Base-by-base conservation (phyloP, 1,140 invertebrate genomes). In the Globodera rostochiensis region DNA sequence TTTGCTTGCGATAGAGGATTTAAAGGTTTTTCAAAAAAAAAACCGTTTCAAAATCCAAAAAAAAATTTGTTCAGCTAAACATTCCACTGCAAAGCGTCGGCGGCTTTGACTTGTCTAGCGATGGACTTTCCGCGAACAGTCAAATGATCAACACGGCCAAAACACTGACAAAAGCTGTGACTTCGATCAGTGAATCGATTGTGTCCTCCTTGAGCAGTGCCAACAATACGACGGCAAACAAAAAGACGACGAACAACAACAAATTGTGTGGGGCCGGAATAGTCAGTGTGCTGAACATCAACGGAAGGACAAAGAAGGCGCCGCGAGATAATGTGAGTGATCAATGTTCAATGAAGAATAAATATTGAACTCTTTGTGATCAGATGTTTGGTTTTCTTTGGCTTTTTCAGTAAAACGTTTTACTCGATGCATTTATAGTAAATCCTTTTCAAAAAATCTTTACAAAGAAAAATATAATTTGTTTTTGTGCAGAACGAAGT, bases 181-280 rank as follows among this genome's bases (percentile, higher is more conserved):
- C 90, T 4, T 95, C 95, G 74, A 92, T 98, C 80, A 94, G 96
- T n/a, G 96, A 97, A 90, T 95, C 94, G 49, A 94, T 98, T 19
- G 95, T 95, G 46, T 82, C 86, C 25, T 84, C 84, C 21, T 84
- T 87, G 80, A 85, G 71, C 60, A 79, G 45, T 70, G 25, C 70
- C 50, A 45, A 25, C 46, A n/a, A 76, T 25, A 8, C 73, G 36
- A 2, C 36, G 36, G 36, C 36, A 47, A 84, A 73, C 8, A 80
- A 21, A 82, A 80, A 80, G 6, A 80, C 19, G 7, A 0, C 6
- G 46, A 70, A 53, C n/a, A 46, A 50, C 86, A 77, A 76, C 80
- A 57, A 60, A 57, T 25, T 82, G 21, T 25, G 90, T 87, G 79
- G 88, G 87, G 80, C 90, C 90, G 95, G 95, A 3, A 93, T 97